Evolutionary conservation across 2,113 vertebrate species (phyloP), one percentile per base, ranked within the genome.

Genomic region (Siniperca knerii): DNA sequence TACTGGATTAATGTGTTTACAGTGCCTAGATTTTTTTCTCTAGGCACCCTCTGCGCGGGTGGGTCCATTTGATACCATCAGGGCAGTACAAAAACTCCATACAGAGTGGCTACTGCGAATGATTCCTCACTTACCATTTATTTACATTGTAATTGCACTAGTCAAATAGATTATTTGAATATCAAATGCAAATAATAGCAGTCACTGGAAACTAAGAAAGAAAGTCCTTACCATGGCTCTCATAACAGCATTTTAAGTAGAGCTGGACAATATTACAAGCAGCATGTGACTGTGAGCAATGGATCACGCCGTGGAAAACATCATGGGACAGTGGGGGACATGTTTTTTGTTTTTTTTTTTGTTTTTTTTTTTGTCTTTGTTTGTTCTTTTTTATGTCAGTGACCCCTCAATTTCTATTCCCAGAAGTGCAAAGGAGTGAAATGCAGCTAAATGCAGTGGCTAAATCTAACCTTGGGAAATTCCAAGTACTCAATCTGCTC

Each of bases 341-440:
- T 50, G 12, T 73, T 73, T 50, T 4, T 37, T n/a, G 25, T 33
- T 23, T 25, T 20, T 44, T 57, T 57, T 21, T 23, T 62, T 83
- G 62, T 90, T 87, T 77, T 33, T 23, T 25, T 20, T 44, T 57
- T 57, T 21, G 25, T 72, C 40, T 23, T 62, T 83, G 62, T 90
- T 87, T 77, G 57, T 78, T 85, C 21, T 4, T 42, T 83, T 58
- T 7, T 37, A 67, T 70, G 73, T 83, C 86, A 75, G 1, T 86
- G 80, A 86, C 46, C 77, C 33, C 67, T 70, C 18, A 25, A 13
- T 66, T 73, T 35, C 13, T 81, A 2, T 83, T 81, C 72, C 50
- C 67, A 69, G 77, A 79, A 82, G 12, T 79, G 7, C 50, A 68
- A 71, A 54, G 8, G 62, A 57, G 13, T 46, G 21, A 74, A 76